A percentile compares a stretch with the other conserved stretches of the same genome.
These are phyloP conservation scores for Pangasianodon hypophthalmus DNA, from an alignment of 2,113 vertebrate genomes.

Conservation along the genomic window DNA sequence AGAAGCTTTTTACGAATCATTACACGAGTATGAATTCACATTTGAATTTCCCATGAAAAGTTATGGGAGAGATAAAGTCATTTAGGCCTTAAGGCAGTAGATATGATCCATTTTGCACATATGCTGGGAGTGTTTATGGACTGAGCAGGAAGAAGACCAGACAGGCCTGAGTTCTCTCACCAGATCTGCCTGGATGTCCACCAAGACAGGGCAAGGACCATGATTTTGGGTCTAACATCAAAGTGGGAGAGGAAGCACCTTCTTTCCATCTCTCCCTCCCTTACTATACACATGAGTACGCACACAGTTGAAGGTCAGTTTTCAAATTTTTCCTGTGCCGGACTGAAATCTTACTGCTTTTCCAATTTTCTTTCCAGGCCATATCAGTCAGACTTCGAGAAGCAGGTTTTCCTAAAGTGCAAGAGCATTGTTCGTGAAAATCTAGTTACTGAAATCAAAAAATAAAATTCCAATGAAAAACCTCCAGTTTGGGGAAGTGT, in stretches of 20 bases:
- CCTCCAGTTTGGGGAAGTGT: background rate
- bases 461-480: background rate
- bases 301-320: constrained; percentile 45
- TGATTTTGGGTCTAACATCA: constrained; percentile 21
- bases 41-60: constrained; percentile 43
- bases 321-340: constrained; percentile 6
- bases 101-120: constrained; percentile 31
- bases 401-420: constrained; percentile 14
- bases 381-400: constrained; percentile 16
- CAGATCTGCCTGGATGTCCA: constrained; percentile 39
- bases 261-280: constrained; percentile 14
- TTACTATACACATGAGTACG: background rate
- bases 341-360: constrained; percentile 39
- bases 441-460: background rate
- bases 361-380: constrained; percentile 11
- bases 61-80: constrained; percentile 24
- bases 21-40: constrained; percentile 34
- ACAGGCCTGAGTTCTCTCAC: constrained; percentile 30
- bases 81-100: constrained; percentile 24
- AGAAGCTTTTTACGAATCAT: constrained; percentile 43
- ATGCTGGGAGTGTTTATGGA: constrained; percentile 34
- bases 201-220: constrained; percentile 31
- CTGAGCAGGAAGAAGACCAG: constrained; percentile 45
- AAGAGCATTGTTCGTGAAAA: background rate
- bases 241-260: background rate